Evolutionary conservation across 1,140 invertebrate genomes (phyloP).

Genomic region (Brachionus asplanchnoidis): DNA sequence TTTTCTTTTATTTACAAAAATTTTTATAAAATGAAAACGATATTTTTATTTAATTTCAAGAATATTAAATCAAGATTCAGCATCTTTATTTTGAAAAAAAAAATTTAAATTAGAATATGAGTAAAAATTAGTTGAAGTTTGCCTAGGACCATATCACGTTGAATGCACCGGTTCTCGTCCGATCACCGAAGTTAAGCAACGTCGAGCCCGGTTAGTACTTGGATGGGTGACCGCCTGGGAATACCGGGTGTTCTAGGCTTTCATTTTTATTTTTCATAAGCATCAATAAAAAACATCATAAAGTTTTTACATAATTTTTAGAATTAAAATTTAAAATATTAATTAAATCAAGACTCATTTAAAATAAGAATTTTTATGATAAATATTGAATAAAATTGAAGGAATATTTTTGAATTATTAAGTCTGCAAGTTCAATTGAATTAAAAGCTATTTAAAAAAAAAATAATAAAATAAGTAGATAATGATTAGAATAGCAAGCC

Average conservation of each 20-base stretch:
- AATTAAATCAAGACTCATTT: no score
- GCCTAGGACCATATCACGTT: no score
- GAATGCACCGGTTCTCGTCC: neutral
- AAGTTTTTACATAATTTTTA: no score
- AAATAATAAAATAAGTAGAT: neutral
- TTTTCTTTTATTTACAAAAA: neutral
- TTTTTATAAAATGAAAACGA: neutral
- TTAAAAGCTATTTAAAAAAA: neutral
- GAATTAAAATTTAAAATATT: no score
- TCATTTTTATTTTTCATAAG: no score
- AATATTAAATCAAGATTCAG: neutral
- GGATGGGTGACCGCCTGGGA: no score
- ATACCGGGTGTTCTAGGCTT: neutral
- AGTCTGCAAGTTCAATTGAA: neutral
- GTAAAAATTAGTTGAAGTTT: no score
- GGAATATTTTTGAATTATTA: no score
- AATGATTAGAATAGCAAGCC: neutral
- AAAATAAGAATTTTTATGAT: no score
- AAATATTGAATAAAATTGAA: no score
- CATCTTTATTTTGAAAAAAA: neutral
- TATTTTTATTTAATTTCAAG: neutral
- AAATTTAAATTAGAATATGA: neutral
- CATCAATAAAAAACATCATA: no score
- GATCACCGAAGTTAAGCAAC: neutral
- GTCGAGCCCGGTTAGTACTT: neutral